Conservation (phyloP, 2,888 invertebrate genomes). For the Clivina fossor region DNA sequence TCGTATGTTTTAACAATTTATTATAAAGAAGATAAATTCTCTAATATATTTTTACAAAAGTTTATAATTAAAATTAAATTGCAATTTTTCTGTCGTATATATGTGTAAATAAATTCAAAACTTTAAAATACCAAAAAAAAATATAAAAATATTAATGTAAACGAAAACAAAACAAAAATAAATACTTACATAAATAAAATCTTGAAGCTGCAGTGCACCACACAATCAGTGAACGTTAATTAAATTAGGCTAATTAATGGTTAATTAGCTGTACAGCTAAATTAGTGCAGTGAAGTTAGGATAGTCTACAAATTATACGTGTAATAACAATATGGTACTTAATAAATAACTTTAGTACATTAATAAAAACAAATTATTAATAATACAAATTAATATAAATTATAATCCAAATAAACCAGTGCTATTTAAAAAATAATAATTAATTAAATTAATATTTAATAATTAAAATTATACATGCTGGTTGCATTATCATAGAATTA, state of each 20-base stretch:
- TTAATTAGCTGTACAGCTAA: conserved; percentile 30
- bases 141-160: conserved; percentile 14
- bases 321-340: conserved; percentile 34
- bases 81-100: too few species aligned
- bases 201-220: conserved; percentile 33
- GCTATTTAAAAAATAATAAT: conserved; percentile 2
- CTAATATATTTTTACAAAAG: too few species aligned
- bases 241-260: conserved; percentile 29
- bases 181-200: conserved; percentile 30
- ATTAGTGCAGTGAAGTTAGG: conserved; percentile 31
- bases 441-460: background rate
- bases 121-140: background rate
- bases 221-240: conserved; percentile 28
- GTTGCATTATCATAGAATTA: too few species aligned
- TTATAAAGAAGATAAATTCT: too few species aligned
- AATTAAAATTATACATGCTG: too few species aligned
- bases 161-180: conserved; percentile 21
- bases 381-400: conserved; percentile 10
- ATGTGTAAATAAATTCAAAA: background rate
- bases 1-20: too few species aligned
- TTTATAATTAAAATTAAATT: too few species aligned
- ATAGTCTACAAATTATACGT: conserved; percentile 30
- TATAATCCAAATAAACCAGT: conserved; percentile 1
- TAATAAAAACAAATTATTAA: conserved; percentile 20
- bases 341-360: conserved; percentile 21